These are phyloP conservation scores for Poecilia picta DNA, from an alignment of 2,797 vertebrate species.

Conservation along the genomic window DNA sequence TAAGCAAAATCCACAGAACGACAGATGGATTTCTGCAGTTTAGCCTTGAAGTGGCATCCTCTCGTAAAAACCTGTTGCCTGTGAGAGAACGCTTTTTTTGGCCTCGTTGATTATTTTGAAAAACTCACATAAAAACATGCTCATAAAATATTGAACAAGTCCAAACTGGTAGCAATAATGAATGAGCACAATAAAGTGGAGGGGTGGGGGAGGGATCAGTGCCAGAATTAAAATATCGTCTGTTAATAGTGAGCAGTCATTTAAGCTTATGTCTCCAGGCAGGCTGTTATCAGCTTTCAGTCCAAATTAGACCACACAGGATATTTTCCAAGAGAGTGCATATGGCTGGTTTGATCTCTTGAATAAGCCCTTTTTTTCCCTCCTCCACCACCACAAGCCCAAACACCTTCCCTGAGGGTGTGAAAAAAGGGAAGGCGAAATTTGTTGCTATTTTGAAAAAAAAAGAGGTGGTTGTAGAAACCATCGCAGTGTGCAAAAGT, in stretches of 20 bases:
- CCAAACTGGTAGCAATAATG: constrained; percentile 22
- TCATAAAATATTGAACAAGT: constrained; percentile 31
- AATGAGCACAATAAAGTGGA: constrained; percentile 19
- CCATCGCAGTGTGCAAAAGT: constrained; percentile 28
- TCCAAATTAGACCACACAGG: constrained; percentile 49
- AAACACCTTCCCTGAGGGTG: constrained; percentile 40
- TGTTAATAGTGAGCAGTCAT: constrained; percentile 45
- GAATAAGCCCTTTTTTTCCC: constrained; percentile 17
- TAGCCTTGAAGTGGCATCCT: background rate
- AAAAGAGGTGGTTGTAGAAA: constrained; percentile 33
- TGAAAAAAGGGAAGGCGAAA: constrained; percentile 39
- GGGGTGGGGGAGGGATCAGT: background rate
- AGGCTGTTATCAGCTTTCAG: constrained; percentile 46
- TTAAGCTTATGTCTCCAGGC: constrained; percentile 50
- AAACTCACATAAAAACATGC: constrained; percentile 30
- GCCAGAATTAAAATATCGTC: constrained; percentile 31
- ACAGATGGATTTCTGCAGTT: constrained; percentile 23
- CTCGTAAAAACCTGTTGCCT: constrained; percentile 62
- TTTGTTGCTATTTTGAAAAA: constrained; percentile 61
- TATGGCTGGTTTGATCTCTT: constrained; percentile 49
- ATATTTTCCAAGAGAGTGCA: constrained; percentile 58
- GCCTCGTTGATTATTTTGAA: constrained; percentile 22
- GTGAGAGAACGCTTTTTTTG: constrained; percentile 10
- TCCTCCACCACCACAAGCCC: constrained; percentile 14
- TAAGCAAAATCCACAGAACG: constrained; percentile 37